Conservation (phyloP, 2,888 invertebrate species). For the Smittia sp. region DNA sequence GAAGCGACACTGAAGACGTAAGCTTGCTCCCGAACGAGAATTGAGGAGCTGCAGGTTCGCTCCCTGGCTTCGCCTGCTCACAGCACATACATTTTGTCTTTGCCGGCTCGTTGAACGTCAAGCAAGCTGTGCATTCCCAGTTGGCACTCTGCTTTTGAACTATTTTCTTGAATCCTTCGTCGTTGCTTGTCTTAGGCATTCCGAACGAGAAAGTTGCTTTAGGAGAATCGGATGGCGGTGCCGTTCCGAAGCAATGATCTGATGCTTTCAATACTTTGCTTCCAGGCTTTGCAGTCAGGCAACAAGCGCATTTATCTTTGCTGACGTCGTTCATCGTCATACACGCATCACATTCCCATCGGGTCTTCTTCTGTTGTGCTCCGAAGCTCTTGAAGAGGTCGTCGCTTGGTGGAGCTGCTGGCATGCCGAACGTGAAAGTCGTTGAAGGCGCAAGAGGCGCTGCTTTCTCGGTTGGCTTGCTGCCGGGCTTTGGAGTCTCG, state of each 20-base stretch:
- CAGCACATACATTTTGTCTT: conserved; percentile 60
- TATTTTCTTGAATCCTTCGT: conserved; percentile 51
- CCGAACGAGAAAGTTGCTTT: conserved; percentile 44
- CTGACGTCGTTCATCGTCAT: conserved; percentile 57
- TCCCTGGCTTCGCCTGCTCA: conserved; percentile 57
- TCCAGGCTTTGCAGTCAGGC: conserved; percentile 55
- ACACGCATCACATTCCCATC: conserved; percentile 61
- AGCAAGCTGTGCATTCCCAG: conserved; percentile 64
- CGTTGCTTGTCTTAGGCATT: conserved; percentile 38
- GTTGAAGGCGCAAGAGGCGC: neutral
- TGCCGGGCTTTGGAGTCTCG: conserved; percentile 52
- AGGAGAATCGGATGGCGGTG: too few relatives aligned
- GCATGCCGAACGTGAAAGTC: conserved; percentile 30
- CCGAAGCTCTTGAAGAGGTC: conserved; percentile 40
- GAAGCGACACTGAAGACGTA: conserved; percentile 30
- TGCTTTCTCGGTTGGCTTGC: conserved; percentile 41
- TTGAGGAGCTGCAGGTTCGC: conserved; percentile 44
- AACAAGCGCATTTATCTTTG: conserved; percentile 56
- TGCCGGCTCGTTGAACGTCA: conserved; percentile 58
- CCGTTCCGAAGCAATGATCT: too few relatives aligned
- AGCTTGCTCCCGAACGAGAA: conserved; percentile 49
- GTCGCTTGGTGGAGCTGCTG: conserved; percentile 50
- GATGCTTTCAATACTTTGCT: too few relatives aligned
- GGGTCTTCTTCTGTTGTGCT: conserved; percentile 44
- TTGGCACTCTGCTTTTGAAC: conserved; percentile 50